Conservation (phyloP, 2,888 invertebrate genomes). For the Argyra leucocephala region DNA sequence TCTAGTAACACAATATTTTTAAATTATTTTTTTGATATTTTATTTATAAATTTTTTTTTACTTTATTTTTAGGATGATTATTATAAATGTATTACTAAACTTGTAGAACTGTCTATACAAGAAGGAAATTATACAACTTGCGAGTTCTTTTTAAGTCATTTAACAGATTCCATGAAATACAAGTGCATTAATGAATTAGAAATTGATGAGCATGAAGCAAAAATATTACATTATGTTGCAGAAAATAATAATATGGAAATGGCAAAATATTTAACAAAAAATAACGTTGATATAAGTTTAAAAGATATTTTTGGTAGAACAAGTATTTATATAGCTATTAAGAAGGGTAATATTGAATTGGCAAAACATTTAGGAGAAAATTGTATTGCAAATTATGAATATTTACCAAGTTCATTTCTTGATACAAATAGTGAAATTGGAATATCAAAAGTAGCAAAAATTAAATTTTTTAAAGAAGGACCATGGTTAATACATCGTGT, state of each 20-base stretch:
- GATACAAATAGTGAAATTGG: neutral
- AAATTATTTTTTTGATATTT: neutral
- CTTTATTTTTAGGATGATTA: neutral
- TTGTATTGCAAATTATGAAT: neutral
- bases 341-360: conserved; percentile 12
- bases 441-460: neutral
- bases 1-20: neutral
- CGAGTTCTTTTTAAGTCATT: neutral
- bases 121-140: neutral
- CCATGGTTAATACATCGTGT: neutral
- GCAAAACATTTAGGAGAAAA: neutral
- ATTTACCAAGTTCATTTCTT: neutral
- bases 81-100: neutral
- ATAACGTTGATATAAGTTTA: neutral
- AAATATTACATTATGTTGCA: neutral
- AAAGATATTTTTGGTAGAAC: neutral
- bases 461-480: neutral
- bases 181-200: neutral
- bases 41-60: too few relatives aligned
- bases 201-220: neutral
- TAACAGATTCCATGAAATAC: neutral
- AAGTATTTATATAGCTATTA: conserved; percentile 11
- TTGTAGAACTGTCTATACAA: neutral
- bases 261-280: neutral
- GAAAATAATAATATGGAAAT: neutral